Evolutionary conservation across 2,888 invertebrate genomes (phyloP).

Genomic region (Nephrocerus scutellatus): DNA sequence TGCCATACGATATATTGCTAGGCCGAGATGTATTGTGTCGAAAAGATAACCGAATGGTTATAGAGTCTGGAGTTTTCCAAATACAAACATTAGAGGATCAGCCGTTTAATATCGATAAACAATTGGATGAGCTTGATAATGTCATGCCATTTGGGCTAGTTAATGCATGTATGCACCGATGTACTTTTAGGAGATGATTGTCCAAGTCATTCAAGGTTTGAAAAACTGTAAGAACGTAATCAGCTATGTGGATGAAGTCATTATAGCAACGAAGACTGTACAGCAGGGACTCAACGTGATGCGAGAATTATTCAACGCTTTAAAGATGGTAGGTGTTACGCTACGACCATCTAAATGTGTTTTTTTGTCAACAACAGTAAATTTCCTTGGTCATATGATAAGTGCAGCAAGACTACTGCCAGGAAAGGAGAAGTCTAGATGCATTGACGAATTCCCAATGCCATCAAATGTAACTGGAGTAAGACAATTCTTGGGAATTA

Average conservation of each 20-base stretch:
- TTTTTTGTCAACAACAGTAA: conserved; percentile 10
- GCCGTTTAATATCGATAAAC: too few species aligned
- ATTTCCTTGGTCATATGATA: conserved; percentile 16
- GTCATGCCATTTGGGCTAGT: conserved; percentile 36
- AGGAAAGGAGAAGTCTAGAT: conserved; percentile 16
- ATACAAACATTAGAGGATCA: too few species aligned
- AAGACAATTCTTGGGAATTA: conserved; percentile 17
- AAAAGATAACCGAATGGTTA: too few species aligned
- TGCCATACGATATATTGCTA: too few species aligned
- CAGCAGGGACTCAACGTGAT: conserved; percentile 7
- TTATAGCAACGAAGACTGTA: conserved; percentile 10
- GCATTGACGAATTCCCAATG: conserved; percentile 13
- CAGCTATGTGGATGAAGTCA: conserved; percentile 17
- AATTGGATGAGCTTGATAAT: too few species aligned
- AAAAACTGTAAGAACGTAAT: conserved; percentile 7
- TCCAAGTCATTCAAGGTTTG: conserved; percentile 8
- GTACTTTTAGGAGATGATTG: conserved; percentile 34
- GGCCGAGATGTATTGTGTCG: too few species aligned
- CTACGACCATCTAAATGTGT: conserved; percentile 19
- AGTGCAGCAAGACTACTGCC: conserved; percentile 13
- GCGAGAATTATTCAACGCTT: conserved; percentile 11
- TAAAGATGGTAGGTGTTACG: conserved; percentile 13
- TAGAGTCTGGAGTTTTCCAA: too few species aligned
- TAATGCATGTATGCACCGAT: conserved; percentile 34
- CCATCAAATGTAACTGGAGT: conserved; percentile 15